Evolutionary conservation across 2,113 vertebrate genomes (phyloP), one percentile per base, ranked within the genome.

Genomic region (Gasterosteus aculeatus): DNA sequence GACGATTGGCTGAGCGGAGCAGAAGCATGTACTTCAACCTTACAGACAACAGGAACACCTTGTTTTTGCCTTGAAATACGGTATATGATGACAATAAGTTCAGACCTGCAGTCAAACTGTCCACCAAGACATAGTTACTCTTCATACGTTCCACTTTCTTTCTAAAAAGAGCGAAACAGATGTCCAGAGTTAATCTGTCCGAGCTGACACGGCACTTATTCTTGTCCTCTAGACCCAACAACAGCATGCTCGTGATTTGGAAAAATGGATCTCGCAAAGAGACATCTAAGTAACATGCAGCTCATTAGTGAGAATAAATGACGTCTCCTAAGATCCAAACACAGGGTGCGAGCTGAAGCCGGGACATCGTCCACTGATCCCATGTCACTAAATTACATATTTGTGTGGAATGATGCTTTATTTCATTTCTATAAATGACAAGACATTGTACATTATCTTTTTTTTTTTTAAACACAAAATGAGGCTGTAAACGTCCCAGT

Each of bases 221-320:
- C 3, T 33, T 33, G 42, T 75, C 54, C 59, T 58, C 29, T 42
- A 51, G 68, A 63, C 69, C 74, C 67, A 79, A 67, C 65, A 71
- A 51, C 35, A 68, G 38, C 58, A 31, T 18, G 71, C 29, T 57
- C 33, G 60, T 53, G 35, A 35, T 49, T 75, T 69, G 54, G 67
- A 41, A 67, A 67, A 56, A 59, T 33, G 19, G 69, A 74, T 49
- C n/a, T 65, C 63, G 42, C 26, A 70, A 87, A 11, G 38, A 56
- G 33, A 68, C 46, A n/a, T 73, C 46, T 72, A 69, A 80, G 65
- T 29, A 58, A 72, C 33, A 72, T 33, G n/a, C 39, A 61, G 42
- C 77, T 69, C 42, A 72, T 54, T 63, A 69, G 22, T 11, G 0
- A 46, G 46, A 61, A 65, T 61, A 22, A 71, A 72, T 42, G 9